Conservation (phyloP, 2,797 vertebrate species). For the Corythornis leucogaster region DNA sequence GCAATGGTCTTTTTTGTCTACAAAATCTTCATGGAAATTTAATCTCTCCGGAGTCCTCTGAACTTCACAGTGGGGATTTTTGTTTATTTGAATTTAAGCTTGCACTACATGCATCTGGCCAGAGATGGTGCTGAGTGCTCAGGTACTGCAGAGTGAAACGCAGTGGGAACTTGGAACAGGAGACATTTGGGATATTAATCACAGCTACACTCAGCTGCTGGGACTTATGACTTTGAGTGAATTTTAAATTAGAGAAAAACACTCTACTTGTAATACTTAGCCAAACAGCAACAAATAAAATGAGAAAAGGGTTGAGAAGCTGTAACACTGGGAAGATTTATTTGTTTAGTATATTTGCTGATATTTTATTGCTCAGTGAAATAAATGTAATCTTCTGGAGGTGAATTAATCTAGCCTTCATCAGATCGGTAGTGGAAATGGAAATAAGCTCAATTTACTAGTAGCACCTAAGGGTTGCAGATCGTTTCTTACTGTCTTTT, state of each 20-base stretch:
- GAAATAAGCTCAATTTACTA: neutral
- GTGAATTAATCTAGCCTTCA: neutral
- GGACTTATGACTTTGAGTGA: neutral
- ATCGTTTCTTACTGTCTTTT: neutral
- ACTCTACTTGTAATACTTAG: neutral
- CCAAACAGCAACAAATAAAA: neutral
- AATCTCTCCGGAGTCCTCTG: neutral
- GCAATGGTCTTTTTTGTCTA: neutral
- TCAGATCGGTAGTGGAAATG: neutral
- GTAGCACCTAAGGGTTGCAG: neutral
- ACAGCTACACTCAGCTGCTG: neutral
- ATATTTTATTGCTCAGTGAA: neutral
- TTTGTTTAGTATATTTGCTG: neutral
- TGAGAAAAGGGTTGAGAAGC: neutral
- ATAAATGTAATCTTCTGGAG: neutral
- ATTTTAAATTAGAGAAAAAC: neutral
- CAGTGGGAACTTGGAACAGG: neutral
- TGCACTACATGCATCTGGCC: slow-evolving; percentile 54
- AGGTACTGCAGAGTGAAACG: slow-evolving; percentile 17
- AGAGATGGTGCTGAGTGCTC: slow-evolving; percentile 69
- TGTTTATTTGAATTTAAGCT: neutral
- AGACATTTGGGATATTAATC: slow-evolving; percentile 1
- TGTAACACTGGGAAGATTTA: neutral
- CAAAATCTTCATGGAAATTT: neutral
- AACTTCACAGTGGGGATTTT: neutral